Evolutionary conservation across 2,113 vertebrate species (phyloP), one percentile per base, ranked within the genome.

Genomic region (Notiomystis cincta): DNA sequence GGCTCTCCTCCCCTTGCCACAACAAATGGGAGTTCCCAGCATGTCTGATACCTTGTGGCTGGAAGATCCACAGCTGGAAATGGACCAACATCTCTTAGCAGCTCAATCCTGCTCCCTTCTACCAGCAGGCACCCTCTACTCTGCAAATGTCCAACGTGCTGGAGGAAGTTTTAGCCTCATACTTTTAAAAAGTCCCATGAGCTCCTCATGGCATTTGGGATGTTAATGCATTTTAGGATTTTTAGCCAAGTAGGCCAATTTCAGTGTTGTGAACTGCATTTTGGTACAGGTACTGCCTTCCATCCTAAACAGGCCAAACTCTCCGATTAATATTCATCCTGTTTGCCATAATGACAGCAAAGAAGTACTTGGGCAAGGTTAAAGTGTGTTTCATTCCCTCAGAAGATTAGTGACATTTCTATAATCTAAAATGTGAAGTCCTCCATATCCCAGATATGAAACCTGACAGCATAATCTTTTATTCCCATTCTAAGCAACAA

Each of bases 401-500:
- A 51, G 51, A 83, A 64, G n/a, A 89, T 69, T 31, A 78, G 45
- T 81, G 80, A 64, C 64, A 82, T 89, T 93, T 87, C 85, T 90
- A 24, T 87, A 85, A 88, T 72, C 35, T 60, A 64, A 80, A 94
- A 83, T 45, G 72, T 54, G 56, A 95, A 78, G 40, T 81, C 44
- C 67, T 83, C n/a, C 48, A 15, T 58, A 75, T 75, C 57, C 78
- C 67, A 86, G 87, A 86, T 62, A 84, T 37, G 70, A 89, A 93
- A 90, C 80, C 61, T 89, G 89, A 84, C 69, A 91, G 76, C 33
- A 60, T 81, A 92, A 84, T 90, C 72, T 78, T 92, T 86, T 92
- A 86, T 86, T 93, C 37, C 53, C 37, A 86, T 89, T 90, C 80
- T 86, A 84, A 92, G 40, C 25, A 95, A 83, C 51, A 77, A 93